A percentile compares a stretch with the other conserved stretches of the same genome.
These are phyloP conservation scores for Anoplophora glabripennis DNA, from an alignment of 1,140 invertebrate genomes.

Conservation along the genomic window DNA sequence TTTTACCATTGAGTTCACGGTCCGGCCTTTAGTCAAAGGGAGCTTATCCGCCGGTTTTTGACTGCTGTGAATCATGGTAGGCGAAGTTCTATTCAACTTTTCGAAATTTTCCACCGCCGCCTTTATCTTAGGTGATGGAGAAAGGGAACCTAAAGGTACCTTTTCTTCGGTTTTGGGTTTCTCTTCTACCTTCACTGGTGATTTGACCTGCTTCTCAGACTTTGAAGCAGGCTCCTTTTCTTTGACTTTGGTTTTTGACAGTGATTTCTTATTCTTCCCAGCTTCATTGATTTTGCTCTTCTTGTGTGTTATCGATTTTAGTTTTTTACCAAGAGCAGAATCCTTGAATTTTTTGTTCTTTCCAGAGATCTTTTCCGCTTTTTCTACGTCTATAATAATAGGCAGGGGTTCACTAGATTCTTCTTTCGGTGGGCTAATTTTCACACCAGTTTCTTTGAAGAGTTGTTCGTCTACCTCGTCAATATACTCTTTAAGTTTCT, in stretches of 20 bases:
- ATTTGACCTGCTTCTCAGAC: constrained; percentile 5
- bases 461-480: constrained; percentile 40
- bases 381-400: constrained; percentile 46
- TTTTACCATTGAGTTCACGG: constrained; percentile 63
- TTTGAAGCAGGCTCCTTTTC: constrained; percentile 2
- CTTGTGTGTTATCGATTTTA: constrained; percentile 34
- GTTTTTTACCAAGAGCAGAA: constrained; percentile 30
- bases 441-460: constrained; percentile 38
- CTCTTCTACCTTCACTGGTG: not conserved
- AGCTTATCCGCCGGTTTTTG: constrained; percentile 62
- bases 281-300: constrained; percentile 26
- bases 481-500: constrained; percentile 41
- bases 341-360: constrained; percentile 30
- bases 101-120: constrained; percentile 50
- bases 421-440: constrained; percentile 18
- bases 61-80: constrained; percentile 65
- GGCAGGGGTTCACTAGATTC: constrained; percentile 29
- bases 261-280: constrained; percentile 10
- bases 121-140: constrained; percentile 21
- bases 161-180: not conserved
- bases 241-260: too few relatives aligned
- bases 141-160: not conserved
- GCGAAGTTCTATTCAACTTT: constrained; percentile 45
- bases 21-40: constrained; percentile 61
- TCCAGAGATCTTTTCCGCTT: constrained; percentile 41